A percentile compares a stretch with the other conserved stretches of the same genome.
These are phyloP conservation scores for Cygnus buccinator DNA, from an alignment of 2,113 vertebrate genomes.

Conservation along the genomic window DNA sequence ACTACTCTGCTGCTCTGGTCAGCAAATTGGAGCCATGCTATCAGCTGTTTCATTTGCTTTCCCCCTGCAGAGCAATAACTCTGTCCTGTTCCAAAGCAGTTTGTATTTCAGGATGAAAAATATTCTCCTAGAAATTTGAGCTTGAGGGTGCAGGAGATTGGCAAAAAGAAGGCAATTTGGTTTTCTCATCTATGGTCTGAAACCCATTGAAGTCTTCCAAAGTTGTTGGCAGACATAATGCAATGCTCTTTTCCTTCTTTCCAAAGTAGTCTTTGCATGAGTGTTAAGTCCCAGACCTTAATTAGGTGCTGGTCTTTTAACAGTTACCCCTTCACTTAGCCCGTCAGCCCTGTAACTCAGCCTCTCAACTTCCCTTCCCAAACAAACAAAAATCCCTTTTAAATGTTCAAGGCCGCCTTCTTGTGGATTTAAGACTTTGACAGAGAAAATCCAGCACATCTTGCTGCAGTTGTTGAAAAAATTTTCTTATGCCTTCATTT, in stretches of 20 bases:
- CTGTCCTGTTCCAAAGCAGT: background rate
- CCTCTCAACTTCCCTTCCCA: background rate
- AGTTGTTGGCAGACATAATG: background rate
- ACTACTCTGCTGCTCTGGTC: background rate
- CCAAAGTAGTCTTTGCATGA: background rate
- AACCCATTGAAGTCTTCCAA: background rate
- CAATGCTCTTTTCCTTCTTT: background rate
- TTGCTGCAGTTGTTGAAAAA: background rate
- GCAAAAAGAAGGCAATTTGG: background rate
- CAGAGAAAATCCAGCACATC: background rate
- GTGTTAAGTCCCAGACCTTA: background rate
- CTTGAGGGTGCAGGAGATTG: background rate
- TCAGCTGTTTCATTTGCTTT: background rate
- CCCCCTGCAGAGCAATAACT: background rate
- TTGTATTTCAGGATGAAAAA: constrained; percentile 1
- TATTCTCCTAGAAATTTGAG: background rate
- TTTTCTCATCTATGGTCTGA: background rate
- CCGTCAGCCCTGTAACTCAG: background rate
- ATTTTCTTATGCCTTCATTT: background rate
- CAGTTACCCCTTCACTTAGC: background rate
- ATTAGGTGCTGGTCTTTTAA: background rate
- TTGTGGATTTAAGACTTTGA: background rate
- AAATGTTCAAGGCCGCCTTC: background rate
- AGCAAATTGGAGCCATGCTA: background rate
- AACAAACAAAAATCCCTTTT: background rate